phyloP scores from a whole-genome alignment of 92 coral and sea anemone genomes.

The Zoanthus gigantus region DNA sequence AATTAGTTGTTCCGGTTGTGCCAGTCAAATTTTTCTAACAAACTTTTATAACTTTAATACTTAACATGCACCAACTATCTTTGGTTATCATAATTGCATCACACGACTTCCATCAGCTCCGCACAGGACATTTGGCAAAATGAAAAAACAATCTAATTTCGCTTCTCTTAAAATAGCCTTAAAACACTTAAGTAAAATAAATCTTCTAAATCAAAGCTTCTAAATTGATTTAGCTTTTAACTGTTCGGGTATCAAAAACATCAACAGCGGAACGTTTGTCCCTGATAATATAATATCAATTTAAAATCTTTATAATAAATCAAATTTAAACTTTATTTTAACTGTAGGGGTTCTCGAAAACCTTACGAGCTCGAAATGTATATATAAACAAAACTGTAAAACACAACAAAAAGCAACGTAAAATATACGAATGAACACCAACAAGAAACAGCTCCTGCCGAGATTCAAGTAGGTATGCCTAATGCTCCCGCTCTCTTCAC shows the following conservation, averaged over 20 bases:
- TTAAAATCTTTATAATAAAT: background rate
- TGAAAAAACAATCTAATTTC: background rate
- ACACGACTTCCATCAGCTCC: background rate
- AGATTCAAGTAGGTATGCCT: no score
- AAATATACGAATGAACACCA: no score
- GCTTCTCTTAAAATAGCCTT: background rate
- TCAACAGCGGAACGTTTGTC: background rate
- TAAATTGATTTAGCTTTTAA: background rate
- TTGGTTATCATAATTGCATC: no score
- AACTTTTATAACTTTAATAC: background rate
- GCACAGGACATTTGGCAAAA: background rate
- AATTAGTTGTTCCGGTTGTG: background rate
- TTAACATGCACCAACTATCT: no score
- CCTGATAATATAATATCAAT: background rate
- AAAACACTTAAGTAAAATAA: background rate
- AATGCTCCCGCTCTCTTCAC: no score
- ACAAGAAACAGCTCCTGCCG: no score
- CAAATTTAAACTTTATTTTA: background rate
- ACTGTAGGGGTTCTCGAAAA: no score
- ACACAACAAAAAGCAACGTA: no score
- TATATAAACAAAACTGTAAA: no score
- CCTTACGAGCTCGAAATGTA: no score
- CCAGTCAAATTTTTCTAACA: background rate
- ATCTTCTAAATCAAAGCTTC: background rate
- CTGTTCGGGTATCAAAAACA: background rate